A percentile compares a stretch with the other conserved stretches of the same genome.
These are phyloP conservation scores for Eulemur albifrons DNA, from an alignment of 2,797 vertebrate genomes.

Conservation along the genomic window DNA sequence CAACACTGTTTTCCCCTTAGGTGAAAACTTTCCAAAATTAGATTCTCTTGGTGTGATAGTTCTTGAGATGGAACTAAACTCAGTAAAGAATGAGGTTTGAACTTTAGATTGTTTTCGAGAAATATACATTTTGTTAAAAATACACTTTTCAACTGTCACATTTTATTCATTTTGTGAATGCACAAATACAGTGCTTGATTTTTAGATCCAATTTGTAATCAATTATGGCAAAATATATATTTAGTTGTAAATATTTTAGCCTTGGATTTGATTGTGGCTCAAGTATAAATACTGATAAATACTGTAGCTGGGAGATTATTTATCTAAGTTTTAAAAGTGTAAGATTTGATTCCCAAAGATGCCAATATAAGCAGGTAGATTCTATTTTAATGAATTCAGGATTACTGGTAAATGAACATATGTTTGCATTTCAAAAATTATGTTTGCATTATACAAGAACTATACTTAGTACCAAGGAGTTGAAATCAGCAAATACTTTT, in stretches of 20 bases:
- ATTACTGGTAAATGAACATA: constrained; percentile 53
- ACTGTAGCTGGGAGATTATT: neutral
- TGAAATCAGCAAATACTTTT: constrained; percentile 12
- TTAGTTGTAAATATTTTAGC: constrained; percentile 32
- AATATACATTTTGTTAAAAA: neutral
- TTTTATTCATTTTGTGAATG: constrained; percentile 33
- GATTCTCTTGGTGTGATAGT: constrained; percentile 2
- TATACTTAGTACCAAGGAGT: constrained; percentile 22
- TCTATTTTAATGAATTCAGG: constrained; percentile 45
- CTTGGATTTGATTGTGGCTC: neutral
- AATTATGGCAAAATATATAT: neutral
- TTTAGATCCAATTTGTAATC: constrained; percentile 1
- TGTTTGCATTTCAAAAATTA: constrained; percentile 52
- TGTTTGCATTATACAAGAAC: constrained; percentile 49
- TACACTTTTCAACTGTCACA: neutral
- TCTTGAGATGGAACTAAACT: constrained; percentile 51
- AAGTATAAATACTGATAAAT: constrained; percentile 15
- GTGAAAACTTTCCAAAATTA: constrained; percentile 14
- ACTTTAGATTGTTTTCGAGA: constrained; percentile 38
- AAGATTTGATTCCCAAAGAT: constrained; percentile 14
- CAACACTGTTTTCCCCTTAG: neutral
- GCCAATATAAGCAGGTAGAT: neutral
- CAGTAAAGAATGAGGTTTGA: constrained; percentile 41
- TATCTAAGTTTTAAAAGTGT: constrained; percentile 5
- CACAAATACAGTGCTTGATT: neutral